Base-by-base conservation (phyloP, 2,797 vertebrate species). In the Pteropus rufus region DNA sequence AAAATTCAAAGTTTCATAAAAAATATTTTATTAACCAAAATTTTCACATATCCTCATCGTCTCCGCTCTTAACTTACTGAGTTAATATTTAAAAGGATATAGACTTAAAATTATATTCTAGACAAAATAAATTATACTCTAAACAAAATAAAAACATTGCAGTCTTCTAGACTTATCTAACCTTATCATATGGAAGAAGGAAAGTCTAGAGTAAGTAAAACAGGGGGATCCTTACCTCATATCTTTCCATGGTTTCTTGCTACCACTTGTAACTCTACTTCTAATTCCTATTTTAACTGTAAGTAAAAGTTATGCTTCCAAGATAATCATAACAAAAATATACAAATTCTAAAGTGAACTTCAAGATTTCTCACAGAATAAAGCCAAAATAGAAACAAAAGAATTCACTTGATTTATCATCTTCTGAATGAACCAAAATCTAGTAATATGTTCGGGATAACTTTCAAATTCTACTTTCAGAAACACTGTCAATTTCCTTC, bases 401-500 rank as follows among this genome's bases (percentile, higher is more conserved):
- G 6, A 91, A 65, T 62, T 73, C 31, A 64, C 16, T 70, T 67
- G 7, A 75, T 54, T 72, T 77, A 75, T 67, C 36, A 80, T 77
- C 29, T 44, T 94, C 79, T 91, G 44, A 91, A 73, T 75, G 26
- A 89, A 92, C 15, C 21, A 73, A 82, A 84, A 82, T 89, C 79
- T 62, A 15, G 41, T 29, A 80, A 9, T 65, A 90, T 18, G 24
- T 84, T 56, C 26, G 91, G 46, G 21, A 79, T 67, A 93, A 49
- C 34, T 82, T 87, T 90, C 62, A 90, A 94, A 93, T 89, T 15
- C 64, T 36, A 94, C 39, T 95, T 96, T 92, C 41, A 79, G 26
- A 83, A 96, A 93, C 14, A 92, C 24, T 87, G 87, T 19, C 16
- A n/a, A 65, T 18, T 92, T 84, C 52, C 52, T 60, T 94, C 49